phyloP scores from a whole-genome alignment of 2,888 invertebrate species.

The Drosophila anceps region DNA sequence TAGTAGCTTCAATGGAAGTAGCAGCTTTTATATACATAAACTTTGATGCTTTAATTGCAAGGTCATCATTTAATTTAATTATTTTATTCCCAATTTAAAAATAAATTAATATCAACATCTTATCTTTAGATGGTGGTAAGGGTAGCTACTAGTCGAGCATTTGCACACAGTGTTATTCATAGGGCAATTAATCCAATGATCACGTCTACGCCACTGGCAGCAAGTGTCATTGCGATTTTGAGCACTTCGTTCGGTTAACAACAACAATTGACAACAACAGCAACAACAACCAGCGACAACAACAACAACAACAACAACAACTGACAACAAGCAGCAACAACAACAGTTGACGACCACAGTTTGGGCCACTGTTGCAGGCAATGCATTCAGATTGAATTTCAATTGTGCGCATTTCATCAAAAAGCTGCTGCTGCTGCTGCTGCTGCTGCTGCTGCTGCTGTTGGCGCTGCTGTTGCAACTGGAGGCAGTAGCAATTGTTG shows the following conservation, averaged over 20 bases:
- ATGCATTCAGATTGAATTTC: constrained; percentile 46
- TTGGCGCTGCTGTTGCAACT: constrained; percentile 26
- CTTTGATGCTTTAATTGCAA: no score
- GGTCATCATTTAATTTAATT: no score
- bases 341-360: constrained; percentile 33
- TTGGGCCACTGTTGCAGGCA: constrained; percentile 29
- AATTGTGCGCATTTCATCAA: constrained; percentile 46
- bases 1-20: no score
- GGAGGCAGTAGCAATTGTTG: constrained; percentile 12
- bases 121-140: neutral
- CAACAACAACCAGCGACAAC: neutral
- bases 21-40: no score
- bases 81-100: no score
- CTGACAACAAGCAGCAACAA: no score
- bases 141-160: neutral
- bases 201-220: constrained; percentile 9
- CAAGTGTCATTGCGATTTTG: constrained; percentile 36
- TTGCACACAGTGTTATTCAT: neutral
- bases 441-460: no score
- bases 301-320: constrained; percentile 8
- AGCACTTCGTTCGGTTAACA: constrained; percentile 10
- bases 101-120: no score
- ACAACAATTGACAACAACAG: neutral
- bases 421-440: constrained; percentile 27
- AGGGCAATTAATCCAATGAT: constrained; percentile 23